Conservation (phyloP, 2,888 invertebrate genomes). For the Oxycera nigricornis region DNA sequence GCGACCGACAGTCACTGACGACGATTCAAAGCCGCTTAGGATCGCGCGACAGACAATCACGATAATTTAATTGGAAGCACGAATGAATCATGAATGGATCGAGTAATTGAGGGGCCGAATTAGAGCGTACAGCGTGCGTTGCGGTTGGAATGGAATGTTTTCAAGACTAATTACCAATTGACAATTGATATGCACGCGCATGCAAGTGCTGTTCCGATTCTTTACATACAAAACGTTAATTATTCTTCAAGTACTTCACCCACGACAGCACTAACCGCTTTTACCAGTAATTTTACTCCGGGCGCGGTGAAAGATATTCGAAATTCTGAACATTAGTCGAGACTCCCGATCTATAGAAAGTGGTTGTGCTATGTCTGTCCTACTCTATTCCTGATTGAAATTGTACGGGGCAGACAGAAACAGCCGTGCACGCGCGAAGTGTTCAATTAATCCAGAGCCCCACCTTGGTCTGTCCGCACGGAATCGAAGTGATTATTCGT, state of each 20-base stretch:
- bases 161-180: conserved; percentile 11
- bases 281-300: neutral
- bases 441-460: conserved; percentile 26
- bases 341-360: conserved; percentile 19
- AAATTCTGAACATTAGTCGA: neutral
- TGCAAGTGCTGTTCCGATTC: neutral
- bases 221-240: neutral
- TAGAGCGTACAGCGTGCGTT: conserved; percentile 1
- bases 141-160: neutral
- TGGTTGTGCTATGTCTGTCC: neutral
- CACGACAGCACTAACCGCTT: neutral
- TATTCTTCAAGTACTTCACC: too few species aligned
- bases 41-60: conserved; percentile 23
- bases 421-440: neutral
- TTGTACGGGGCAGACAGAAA: neutral
- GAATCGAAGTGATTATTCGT: neutral
- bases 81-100: conserved; percentile 15
- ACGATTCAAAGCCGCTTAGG: neutral
- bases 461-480: conserved; percentile 11
- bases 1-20: neutral
- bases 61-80: conserved; percentile 23
- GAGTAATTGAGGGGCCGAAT: conserved; percentile 4
- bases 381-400: neutral
- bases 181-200: neutral
- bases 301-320: neutral